Evolutionary conservation across 2,888 invertebrate species (phyloP), one percentile per base, ranked within the genome.

Genomic region (Ectropis crepuscularia): DNA sequence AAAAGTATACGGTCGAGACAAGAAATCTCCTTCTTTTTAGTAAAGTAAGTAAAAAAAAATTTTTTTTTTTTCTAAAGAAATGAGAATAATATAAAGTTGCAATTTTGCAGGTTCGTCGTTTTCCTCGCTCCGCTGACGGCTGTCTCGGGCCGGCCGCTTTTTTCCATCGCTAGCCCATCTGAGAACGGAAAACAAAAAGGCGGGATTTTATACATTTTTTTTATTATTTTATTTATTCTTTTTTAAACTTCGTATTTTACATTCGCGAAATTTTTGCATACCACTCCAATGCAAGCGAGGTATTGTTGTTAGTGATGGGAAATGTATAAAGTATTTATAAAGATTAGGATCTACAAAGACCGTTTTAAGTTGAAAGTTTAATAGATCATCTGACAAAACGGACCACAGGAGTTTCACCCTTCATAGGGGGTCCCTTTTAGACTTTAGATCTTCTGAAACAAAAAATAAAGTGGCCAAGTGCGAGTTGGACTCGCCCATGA

Each of bases 101-200:
- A 48, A 77, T 81, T 72, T 70, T 59, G 73, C 88, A 86, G 73
- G 69, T 78, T 63, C 82, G 45, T 58, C 73, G 38, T 75, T 83
- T 46, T 79, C 9, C 70, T 6, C 10, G 60, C 62, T 68, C 77
- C 69, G 69, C 73, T 83, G 84, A 82, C 85, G 83, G 77, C 90
- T 88, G 93, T 92, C 93, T 93, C 89, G 91, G 89, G 90, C 88
- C 92, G 92, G 90, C 87, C 88, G 88, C 88, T 90, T 92, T 92
- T 92, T 90, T 89, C 87, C 89, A 88, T 86, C 86, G 86, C 87
- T 87, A 89, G 88, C 92, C 91, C 89, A 87, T 88, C 90, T 89
- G 88, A 86, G 84, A 86, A 80, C 85, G 85, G 86, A 82, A 90
- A 91, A 92, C 91, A 92, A 92, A 92, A 92, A 91, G 89, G 86